Base-by-base conservation (phyloP, 2,113 vertebrate species). In the Calyptommatus sinebrachiatus region DNA sequence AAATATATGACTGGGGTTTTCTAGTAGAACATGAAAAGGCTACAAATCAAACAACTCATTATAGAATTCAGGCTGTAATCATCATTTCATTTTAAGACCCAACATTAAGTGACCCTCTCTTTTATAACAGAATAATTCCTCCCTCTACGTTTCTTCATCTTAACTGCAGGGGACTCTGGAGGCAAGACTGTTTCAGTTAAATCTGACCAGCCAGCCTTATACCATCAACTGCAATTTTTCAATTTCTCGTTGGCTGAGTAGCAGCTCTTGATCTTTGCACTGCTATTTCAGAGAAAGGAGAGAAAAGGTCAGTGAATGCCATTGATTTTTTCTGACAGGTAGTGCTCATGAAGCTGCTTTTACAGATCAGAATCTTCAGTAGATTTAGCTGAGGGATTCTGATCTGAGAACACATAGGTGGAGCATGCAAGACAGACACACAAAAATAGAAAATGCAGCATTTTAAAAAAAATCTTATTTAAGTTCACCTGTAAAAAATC, bases 201-300 rank as follows among this genome's bases (percentile, higher is more conserved):
- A 72, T 68, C 31, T 77, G 46, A 20, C 74, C 41, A 9, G 18
- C 41, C n/a, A 69, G 14, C 16, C 73, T 72, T 71, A 20, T 2
- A 0, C 63, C 79, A 78, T 45, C 41, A 71, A 41, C 48, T 71
- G 16, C 66, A 61, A 41, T 53, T 67, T 84, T 26, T 29, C 74
- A 8, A 60, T 91, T 86, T 87, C 79, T 80, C 31, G 5, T 63
- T 76, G 29, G 7, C n/a, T 83, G 76, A 74, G 60, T 31, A 83
- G 63, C 71, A 73, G 71, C 41, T 78, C 71, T 87, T 88, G 35
- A 77, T 80, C 85, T 87, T 76, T 86, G 31, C 26, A 24, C 41
- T 78, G 65, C 71, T 45, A 10, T 83, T 85, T 76, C 71, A 73
- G n/a, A 45, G 50, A 78, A 76, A 50, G 66, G 68, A 53, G 73